A percentile compares a stretch with the other conserved stretches of the same genome.
phyloP scores from a whole-genome alignment of 2,888 invertebrate species.

The Caradrina kadenii region DNA sequence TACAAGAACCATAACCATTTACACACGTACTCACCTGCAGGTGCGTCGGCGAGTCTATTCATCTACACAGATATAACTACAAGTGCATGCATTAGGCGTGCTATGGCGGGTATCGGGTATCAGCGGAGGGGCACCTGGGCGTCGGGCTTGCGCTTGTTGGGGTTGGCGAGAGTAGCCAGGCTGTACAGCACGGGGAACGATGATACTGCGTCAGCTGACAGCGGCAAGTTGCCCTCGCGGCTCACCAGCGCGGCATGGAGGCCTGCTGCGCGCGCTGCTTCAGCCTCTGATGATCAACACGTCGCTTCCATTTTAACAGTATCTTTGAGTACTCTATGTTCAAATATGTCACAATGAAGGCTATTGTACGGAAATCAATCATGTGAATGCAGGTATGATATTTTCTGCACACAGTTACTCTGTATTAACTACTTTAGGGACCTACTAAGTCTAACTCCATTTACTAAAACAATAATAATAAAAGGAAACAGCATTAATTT shows the following conservation, averaged over 20 bases:
- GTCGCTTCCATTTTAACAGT: slow-evolving; percentile 24
- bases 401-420: no score
- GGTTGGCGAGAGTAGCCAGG: slow-evolving; percentile 90
- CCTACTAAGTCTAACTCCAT: no score
- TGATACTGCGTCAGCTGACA: slow-evolving; percentile 90
- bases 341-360: no score
- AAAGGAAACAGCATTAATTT: no score
- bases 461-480: no score
- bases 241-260: slow-evolving; percentile 92
- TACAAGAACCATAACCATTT: slow-evolving; percentile 47
- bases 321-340: background rate
- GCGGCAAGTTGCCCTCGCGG: slow-evolving; percentile 94
- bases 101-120: slow-evolving; percentile 64
- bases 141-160: slow-evolving; percentile 87
- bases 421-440: no score
- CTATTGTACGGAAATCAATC: no score
- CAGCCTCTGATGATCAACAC: slow-evolving; percentile 92
- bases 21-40: slow-evolving; percentile 47
- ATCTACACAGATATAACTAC: slow-evolving; percentile 64
- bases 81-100: slow-evolving; percentile 76
- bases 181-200: slow-evolving; percentile 91
- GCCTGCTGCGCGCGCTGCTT: slow-evolving; percentile 95
- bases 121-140: slow-evolving; percentile 79
- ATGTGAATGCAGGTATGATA: no score
- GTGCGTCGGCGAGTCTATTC: slow-evolving; percentile 33